These are phyloP conservation scores for Drosophila longiperda DNA, from an alignment of 2,888 invertebrate species.

Conservation along the genomic window DNA sequence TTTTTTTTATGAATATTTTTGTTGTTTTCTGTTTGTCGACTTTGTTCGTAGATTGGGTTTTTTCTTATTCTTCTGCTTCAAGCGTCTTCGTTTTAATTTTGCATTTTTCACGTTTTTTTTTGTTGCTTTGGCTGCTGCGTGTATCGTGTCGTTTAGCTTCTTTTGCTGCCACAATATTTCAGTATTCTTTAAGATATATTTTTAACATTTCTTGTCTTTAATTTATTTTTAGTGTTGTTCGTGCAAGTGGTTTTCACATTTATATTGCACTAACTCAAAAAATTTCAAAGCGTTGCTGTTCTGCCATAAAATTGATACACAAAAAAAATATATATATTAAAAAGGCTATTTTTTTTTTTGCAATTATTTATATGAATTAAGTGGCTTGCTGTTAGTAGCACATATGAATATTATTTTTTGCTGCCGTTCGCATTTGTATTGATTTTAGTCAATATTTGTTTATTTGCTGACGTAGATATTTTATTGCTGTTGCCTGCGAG, in stretches of 20 bases:
- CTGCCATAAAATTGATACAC: slow-evolving; percentile 38
- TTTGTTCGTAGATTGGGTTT: slow-evolving; percentile 66
- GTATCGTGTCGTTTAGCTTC: slow-evolving; percentile 43
- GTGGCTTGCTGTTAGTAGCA: slow-evolving; percentile 41
- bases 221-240: slow-evolving; percentile 68
- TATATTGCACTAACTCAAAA: slow-evolving; percentile 59
- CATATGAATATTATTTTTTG: slow-evolving; percentile 12
- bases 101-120: slow-evolving; percentile 32
- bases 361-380: slow-evolving; percentile 46
- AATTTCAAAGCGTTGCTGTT: slow-evolving; percentile 53
- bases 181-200: slow-evolving; percentile 71
- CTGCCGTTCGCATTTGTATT: slow-evolving; percentile 54
- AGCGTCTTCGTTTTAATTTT: slow-evolving; percentile 74
- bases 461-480: slow-evolving; percentile 69
- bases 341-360: slow-evolving; percentile 15
- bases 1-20: slow-evolving; percentile 48
- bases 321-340: slow-evolving; percentile 14
- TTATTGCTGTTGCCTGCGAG: slow-evolving; percentile 46
- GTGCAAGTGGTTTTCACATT: slow-evolving; percentile 65
- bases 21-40: slow-evolving; percentile 29
- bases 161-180: slow-evolving; percentile 59
- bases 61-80: slow-evolving; percentile 50
- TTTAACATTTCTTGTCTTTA: slow-evolving; percentile 70
- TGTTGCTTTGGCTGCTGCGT: slow-evolving; percentile 19
- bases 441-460: slow-evolving; percentile 76